Evolutionary conservation across 2,797 vertebrate species (phyloP).

Genomic region (Somateria mollissima): DNA sequence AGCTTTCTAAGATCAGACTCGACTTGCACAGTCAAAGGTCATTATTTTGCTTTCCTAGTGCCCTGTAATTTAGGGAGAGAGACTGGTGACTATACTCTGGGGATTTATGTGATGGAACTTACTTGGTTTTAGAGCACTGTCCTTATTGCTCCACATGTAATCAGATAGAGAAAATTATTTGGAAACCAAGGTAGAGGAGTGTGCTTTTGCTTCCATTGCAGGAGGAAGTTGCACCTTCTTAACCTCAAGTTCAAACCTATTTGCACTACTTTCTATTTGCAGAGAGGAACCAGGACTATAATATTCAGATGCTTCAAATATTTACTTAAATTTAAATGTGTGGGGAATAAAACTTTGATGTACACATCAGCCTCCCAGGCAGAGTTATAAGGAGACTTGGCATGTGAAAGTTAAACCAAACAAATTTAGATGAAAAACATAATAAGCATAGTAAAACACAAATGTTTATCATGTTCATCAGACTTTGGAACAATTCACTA

Average conservation of each 20-base stretch:
- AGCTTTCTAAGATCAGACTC: neutral
- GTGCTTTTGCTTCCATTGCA: neutral
- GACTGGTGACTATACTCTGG: neutral
- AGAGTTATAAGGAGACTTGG: neutral
- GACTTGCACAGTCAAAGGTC: neutral
- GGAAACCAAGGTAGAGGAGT: neutral
- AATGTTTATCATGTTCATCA: neutral
- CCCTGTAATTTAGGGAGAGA: neutral
- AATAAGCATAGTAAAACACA: neutral
- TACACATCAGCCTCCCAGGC: neutral
- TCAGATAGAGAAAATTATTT: neutral
- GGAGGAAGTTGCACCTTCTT: neutral
- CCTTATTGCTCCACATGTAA: neutral
- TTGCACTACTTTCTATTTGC: neutral
- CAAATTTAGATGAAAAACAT: neutral
- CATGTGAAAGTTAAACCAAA: neutral
- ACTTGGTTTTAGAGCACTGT: neutral
- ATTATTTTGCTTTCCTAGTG: neutral
- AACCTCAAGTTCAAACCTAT: neutral
- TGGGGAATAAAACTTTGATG: neutral
- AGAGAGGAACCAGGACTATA: neutral
- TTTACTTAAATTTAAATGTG: neutral
- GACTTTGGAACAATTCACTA: neutral
- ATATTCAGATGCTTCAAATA: neutral
- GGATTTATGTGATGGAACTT: neutral